These are phyloP conservation scores for Andrena dorsata DNA, from an alignment of 2,888 invertebrate genomes.

Conservation along the genomic window DNA sequence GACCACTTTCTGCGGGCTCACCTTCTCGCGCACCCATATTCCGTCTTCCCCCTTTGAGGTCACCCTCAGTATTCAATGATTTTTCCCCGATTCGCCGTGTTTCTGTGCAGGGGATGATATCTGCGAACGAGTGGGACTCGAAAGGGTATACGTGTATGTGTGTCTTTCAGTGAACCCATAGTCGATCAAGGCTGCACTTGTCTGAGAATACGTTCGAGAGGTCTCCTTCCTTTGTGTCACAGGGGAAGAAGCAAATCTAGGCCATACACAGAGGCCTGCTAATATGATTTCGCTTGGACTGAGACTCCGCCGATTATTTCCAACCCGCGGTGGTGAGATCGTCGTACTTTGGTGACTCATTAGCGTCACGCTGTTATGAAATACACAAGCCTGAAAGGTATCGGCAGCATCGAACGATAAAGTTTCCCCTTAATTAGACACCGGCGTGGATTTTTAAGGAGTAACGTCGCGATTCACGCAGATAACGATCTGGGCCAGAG, in stretches of 20 bases:
- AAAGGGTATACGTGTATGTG: not conserved
- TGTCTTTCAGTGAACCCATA: not conserved
- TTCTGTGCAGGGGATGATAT: not conserved
- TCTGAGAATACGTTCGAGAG: conserved; percentile 13
- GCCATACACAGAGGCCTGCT: conserved; percentile 7
- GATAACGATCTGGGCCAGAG: not conserved
- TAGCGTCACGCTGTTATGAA: conserved; percentile 13
- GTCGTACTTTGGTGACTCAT: conserved; percentile 26
- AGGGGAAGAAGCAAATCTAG: conserved; percentile 22
- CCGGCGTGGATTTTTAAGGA: not conserved
- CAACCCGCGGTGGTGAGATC: conserved; percentile 33
- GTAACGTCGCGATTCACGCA: not conserved
- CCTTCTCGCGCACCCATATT: not conserved
- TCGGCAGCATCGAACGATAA: not conserved
- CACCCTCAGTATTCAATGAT: not conserved
- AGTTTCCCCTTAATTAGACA: conserved; percentile 37
- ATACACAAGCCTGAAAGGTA: conserved; percentile 10
- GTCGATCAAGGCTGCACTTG: conserved; percentile 7
- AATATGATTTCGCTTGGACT: conserved; percentile 9
- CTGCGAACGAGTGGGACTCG: not conserved
- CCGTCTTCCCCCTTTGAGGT: not conserved
- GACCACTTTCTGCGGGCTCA: no score
- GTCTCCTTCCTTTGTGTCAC: conserved; percentile 40
- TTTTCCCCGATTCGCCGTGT: not conserved
- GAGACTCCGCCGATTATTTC: conserved; percentile 17